Base-by-base conservation (phyloP, 2,113 vertebrate species). In the Ailurus styani region DNA sequence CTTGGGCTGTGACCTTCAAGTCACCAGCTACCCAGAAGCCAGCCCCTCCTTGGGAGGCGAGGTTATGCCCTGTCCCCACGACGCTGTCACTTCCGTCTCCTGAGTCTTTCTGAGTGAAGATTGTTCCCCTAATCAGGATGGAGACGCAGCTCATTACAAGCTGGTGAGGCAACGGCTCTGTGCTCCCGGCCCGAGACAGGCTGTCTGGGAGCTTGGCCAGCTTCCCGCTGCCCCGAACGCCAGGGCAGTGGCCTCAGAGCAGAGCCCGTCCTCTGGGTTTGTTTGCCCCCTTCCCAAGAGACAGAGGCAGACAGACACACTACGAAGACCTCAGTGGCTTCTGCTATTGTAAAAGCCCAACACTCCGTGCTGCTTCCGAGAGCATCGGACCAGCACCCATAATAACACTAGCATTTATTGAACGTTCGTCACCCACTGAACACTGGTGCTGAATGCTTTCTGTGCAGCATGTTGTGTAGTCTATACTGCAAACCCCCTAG, bases 81-180 rank as follows among this genome's bases (percentile, higher is more conserved):
- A 79, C 68, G 42, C 88, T 93, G 85, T 97, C 93, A 84, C 96
- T 97, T 93, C 95, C 96, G 96, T 95, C 94, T 94, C 92, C 83
- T 37, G 70, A 77, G 66, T 91, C 92, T 88, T 78, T 98, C 93
- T 95, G 95, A 90, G 95, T 90, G 81, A 77, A 82, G 97, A 97
- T 94, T 97, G 96, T 98, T 97, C 93, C 93, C 89, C 78, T 98
- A 97, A 98, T 98, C 96, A 95, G 96, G 95, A 94, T 97, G 96
- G 97, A 98, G 97, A 97, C 96, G 54, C 13, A 2, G 93, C 77
- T 97, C 97, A 97, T 93, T 64, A 66, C 94, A 86, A 50, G 29
- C 94, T 97, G 91, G 90, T 96, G 94, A 97, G 91, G 91, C 93
- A 98, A 97, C 72, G 87, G 95, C 94, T 82, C 20, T 93, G 90